Evolutionary conservation across 2,888 invertebrate genomes (phyloP).

Genomic region (Dione vanillae): DNA sequence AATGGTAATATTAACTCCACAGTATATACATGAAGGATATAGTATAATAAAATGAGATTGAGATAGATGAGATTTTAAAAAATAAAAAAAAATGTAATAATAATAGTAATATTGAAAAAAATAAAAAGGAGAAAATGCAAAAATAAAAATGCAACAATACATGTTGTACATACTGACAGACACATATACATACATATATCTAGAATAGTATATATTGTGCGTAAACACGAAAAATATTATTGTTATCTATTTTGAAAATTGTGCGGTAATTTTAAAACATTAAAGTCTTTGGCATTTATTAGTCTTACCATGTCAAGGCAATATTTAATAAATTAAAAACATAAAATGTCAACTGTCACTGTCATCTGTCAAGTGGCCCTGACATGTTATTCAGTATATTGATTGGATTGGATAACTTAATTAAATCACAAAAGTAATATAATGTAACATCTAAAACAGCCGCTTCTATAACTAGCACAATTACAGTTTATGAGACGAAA

Average conservation of each 20-base stretch:
- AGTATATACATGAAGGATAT: background rate
- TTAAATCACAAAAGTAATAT: background rate
- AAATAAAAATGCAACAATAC: background rate
- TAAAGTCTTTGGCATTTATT: slow-evolving; percentile 19
- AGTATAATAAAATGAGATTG: background rate
- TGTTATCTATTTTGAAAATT: slow-evolving; percentile 14
- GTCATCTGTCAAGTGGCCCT: background rate
- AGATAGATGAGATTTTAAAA: background rate
- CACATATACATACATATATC: background rate
- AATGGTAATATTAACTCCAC: background rate
- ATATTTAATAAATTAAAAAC: background rate
- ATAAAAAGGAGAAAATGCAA: background rate
- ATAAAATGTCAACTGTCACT: background rate
- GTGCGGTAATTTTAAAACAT: slow-evolving; percentile 21
- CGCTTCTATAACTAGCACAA: slow-evolving; percentile 5
- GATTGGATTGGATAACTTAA: slow-evolving; percentile 10
- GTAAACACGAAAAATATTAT: slow-evolving; percentile 3
- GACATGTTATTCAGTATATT: slow-evolving; percentile 16
- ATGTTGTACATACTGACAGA: no score
- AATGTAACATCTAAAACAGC: slow-evolving; percentile 14
- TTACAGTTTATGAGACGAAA: background rate
- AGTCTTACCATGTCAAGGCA: slow-evolving; percentile 15
- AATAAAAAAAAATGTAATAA: background rate
- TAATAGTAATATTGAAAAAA: background rate
- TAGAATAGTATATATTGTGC: slow-evolving; percentile 6